phyloP scores from a whole-genome alignment of 2,113 vertebrate genomes.

The Carlito syrichta region DNA sequence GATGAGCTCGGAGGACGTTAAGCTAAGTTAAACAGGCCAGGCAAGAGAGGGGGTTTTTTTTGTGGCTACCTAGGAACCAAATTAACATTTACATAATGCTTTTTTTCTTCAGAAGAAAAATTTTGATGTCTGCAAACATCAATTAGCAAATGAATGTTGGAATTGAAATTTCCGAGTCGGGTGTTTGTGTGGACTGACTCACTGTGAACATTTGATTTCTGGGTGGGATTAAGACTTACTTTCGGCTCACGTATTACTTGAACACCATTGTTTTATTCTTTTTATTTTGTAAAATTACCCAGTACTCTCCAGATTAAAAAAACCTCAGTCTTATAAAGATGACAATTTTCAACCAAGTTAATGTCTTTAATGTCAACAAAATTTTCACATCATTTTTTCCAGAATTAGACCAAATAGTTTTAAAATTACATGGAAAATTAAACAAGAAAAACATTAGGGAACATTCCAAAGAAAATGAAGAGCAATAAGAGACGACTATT shows the following conservation, averaged over 20 bases:
- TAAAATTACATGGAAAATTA: neutral
- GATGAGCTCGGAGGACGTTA: neutral
- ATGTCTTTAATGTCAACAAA: neutral
- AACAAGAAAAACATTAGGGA: neutral
- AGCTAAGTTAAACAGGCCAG: neutral
- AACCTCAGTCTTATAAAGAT: neutral
- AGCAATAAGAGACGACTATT: neutral
- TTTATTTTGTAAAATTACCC: neutral
- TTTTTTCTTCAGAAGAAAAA: neutral
- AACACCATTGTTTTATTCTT: neutral
- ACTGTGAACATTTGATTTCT: neutral
- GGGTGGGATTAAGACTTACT: neutral
- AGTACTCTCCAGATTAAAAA: neutral
- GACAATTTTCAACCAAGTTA: neutral
- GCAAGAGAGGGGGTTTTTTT: neutral
- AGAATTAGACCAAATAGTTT: neutral
- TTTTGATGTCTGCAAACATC: neutral
- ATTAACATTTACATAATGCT: neutral
- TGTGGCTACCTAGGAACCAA: neutral
- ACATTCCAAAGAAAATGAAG: neutral
- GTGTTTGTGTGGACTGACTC: neutral
- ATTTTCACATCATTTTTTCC: neutral
- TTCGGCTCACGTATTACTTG: neutral
- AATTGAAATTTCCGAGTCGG: neutral
- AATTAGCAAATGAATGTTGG: neutral